Evolutionary conservation across 2,888 invertebrate genomes (phyloP).

Genomic region (Portevinia maculata): DNA sequence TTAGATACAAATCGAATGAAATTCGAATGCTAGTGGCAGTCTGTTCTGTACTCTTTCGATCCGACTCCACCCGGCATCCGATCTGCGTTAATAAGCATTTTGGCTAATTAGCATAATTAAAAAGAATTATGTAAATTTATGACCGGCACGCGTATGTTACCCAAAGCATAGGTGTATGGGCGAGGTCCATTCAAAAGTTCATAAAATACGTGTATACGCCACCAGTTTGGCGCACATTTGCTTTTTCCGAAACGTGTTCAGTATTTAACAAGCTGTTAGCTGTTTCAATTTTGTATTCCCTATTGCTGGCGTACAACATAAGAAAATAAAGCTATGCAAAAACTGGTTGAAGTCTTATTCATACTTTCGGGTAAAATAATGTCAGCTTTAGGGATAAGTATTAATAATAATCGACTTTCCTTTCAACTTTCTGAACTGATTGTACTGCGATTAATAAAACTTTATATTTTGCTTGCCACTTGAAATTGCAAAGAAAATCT

Average conservation of each 20-base stretch:
- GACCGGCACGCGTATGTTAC: constrained; percentile 26
- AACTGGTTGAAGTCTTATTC: constrained; percentile 40
- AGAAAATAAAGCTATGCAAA: constrained; percentile 1
- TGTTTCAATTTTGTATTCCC: background rate
- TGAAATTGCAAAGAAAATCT: constrained; percentile 48
- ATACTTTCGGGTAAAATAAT: constrained; percentile 3
- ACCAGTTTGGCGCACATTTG: background rate
- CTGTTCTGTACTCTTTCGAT: background rate
- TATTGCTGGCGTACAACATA: too few relatives aligned
- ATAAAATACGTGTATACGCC: background rate
- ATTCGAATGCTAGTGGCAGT: constrained; percentile 6
- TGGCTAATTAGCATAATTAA: constrained; percentile 50
- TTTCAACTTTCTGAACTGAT: constrained; percentile 5
- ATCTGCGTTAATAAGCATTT: constrained; percentile 1
- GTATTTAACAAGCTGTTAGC: constrained; percentile 50
- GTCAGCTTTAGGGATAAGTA: constrained; percentile 15
- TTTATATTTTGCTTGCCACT: constrained; percentile 28
- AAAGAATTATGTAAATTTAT: constrained; percentile 35
- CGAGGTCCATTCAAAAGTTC: background rate
- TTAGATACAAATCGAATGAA: constrained; percentile 6
- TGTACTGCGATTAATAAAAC: constrained; percentile 35
- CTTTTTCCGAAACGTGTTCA: constrained; percentile 28
- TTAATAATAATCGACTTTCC: constrained; percentile 38
- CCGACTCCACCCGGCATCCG: background rate
- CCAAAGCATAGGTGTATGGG: background rate